Base-by-base conservation (phyloP, 2,113 vertebrate species). In the Paradisaea rubra region DNA sequence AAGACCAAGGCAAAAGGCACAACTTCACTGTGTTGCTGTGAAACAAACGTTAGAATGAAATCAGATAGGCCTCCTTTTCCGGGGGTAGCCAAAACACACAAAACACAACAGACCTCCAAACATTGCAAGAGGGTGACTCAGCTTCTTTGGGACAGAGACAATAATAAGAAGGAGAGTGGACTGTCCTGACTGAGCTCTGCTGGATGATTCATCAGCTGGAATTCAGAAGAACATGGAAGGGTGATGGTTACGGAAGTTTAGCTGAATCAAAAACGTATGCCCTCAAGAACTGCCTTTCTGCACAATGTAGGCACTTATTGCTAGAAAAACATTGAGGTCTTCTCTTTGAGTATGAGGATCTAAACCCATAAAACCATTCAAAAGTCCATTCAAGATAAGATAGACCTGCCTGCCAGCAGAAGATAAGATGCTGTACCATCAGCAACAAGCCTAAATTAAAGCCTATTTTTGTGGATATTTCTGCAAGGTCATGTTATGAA, bases 191-290 rank as follows among this genome's bases (percentile, higher is more conserved):
- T 49, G 85, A 84, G 63, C 60, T 87, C 30, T 44, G 50, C n/a
- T 73, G 88, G 80, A 82, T 93, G 68, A 96, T 71, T 89, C 81
- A 95, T 93, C 93, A 95, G 27, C 72, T 49, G 57, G 60, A 96
- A 95, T 94, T 96, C 95, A 95, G 92, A 91, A 85, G 93, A 97
- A 92, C 77, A 86, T 33, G 60, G 90, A 59, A 91, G 82, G 85
- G 89, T 78, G 91, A 88, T 85, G 27, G 59, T 79, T 89, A 80
- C 22, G 72, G 52, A 94, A 42, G 39, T 86, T 91, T 56, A 77
- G 64, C 60, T 93, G 79, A 90, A 83, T 89, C 79, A 91, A 83
- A 94, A 94, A 68, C 3, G 25, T 81, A 64, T 78, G 60, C 64
- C 56, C 81, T 59, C 71, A 73, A 79, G 57, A 73, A 90, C 0